Base-by-base conservation (phyloP, 2,888 invertebrate genomes). In the Rotaria socialis region DNA sequence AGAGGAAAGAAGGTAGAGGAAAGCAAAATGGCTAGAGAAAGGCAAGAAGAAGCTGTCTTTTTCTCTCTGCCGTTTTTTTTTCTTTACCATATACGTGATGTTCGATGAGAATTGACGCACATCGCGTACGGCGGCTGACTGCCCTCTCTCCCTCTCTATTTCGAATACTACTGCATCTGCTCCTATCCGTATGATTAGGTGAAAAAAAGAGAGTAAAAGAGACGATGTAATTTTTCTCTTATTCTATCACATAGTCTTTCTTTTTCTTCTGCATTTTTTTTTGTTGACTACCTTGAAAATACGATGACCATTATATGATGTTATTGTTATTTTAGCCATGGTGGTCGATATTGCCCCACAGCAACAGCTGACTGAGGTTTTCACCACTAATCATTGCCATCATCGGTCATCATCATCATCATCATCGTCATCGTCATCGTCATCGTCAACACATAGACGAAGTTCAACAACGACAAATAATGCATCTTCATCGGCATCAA, bases 171-270 rank as follows among this genome's bases (percentile, higher is more conserved):
- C 67, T 67, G 67, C 67, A 67, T 67, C 67, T 67, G 35, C 67
- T 67, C 35, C 67, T 67, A 67, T 67, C 67, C 67, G 35, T 67
- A 67, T 67, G 67, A 67, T 67, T 67, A 35, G 67, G 67, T 41
- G 67, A 67, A 67, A 67, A 56, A 67, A 67, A 67, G 67, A 67
- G 67, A 67, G 67, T 67, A 67, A 67, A 67, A 67, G 67, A 67
- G 35, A 41, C 67, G 67, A 67, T 67, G 67, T 24, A 67, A 67
- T 67, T 67, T 67, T 67, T 67, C 67, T 67, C 35, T 35, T 67
- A 67, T 67, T 67, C 67, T 67, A 35, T 27, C 27, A 67, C 35
- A 7, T 35, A 55, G 55, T 55, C 55, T 67, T 14, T 67, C 7
- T 67, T 67, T 35, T 67, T 67, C 24, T 67, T 35, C 16, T 67